Conservation (phyloP, 2,888 invertebrate genomes). For the Biston stratarius region DNA sequence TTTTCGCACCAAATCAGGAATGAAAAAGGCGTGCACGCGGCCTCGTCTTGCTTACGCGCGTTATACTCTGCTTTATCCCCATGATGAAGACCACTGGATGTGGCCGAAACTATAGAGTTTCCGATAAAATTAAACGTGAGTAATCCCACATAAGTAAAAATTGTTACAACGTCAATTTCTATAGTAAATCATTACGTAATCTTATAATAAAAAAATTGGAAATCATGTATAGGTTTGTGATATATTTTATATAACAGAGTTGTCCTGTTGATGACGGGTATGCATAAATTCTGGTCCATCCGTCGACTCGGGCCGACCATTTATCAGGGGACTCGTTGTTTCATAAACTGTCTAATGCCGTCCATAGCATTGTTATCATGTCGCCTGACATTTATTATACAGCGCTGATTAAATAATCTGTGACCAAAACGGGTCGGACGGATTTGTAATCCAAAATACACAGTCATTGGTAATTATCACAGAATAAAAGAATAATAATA, state of each 20-base stretch:
- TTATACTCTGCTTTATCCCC: too few relatives aligned
- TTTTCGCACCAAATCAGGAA: too few relatives aligned
- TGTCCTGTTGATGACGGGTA: conserved; percentile 70
- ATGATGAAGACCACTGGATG: too few relatives aligned
- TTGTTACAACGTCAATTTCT: too few relatives aligned
- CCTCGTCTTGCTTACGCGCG: too few relatives aligned
- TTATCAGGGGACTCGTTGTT: conserved; percentile 72
- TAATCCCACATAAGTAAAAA: too few relatives aligned
- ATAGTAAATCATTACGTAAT: too few relatives aligned
- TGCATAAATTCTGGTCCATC: conserved; percentile 70
- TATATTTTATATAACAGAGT: conserved; percentile 52
- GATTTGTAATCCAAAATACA: conserved; percentile 45
- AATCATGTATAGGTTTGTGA: conserved; percentile 41
- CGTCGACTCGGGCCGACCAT: conserved; percentile 60
- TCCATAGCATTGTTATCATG: conserved; percentile 79
- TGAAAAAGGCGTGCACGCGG: too few relatives aligned
- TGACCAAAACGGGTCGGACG: conserved; percentile 50
- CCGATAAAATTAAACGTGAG: too few relatives aligned
- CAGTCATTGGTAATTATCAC: background rate
- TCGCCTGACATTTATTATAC: conserved; percentile 75
- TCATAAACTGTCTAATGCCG: conserved; percentile 77
- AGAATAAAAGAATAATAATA: too few relatives aligned
- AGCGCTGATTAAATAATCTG: conserved; percentile 70
- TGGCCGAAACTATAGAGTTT: too few relatives aligned
- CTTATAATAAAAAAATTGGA: conserved; percentile 1